Conservation (phyloP, 1,140 invertebrate genomes). For the Drosophila paulistorum region DNA sequence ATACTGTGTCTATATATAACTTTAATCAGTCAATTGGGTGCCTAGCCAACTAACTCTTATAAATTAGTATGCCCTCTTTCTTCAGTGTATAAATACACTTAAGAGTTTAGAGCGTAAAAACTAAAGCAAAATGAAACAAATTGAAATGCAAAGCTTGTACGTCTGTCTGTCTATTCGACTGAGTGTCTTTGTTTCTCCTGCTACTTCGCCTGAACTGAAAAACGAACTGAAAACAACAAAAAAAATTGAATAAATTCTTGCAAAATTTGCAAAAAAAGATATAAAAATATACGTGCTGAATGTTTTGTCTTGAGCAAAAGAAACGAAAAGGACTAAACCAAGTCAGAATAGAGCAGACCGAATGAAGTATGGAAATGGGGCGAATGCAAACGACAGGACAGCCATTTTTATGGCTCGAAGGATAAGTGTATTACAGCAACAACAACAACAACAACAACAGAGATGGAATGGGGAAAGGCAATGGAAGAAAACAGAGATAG, state of each 20-base stretch:
- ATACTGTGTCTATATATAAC: neutral
- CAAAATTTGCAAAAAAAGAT: conserved; percentile 46
- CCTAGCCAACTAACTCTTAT: neutral
- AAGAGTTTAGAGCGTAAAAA: conserved; percentile 8
- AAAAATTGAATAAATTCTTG: conserved; percentile 67
- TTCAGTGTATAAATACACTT: conserved; percentile 1
- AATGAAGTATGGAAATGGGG: conserved; percentile 43
- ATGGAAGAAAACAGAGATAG: conserved; percentile 36
- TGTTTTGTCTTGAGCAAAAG: conserved; percentile 41
- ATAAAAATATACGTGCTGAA: conserved; percentile 35
- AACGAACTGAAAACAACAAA: neutral
- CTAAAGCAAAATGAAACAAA: conserved; percentile 42
- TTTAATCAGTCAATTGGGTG: neutral
- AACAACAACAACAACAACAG: conserved; percentile 7
- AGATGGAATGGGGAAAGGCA: neutral
- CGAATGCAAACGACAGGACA: conserved; percentile 67
- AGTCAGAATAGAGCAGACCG: conserved; percentile 19
- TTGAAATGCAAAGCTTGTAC: conserved; percentile 72
- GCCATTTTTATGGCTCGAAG: conserved; percentile 68
- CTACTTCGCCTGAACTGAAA: conserved; percentile 26
- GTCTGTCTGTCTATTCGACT: neutral
- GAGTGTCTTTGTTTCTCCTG: conserved; percentile 1
- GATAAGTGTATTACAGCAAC: conserved; percentile 70
- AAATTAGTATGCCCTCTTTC: neutral
- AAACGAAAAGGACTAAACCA: conserved; percentile 33